These are phyloP conservation scores for Chloroclystis v-ata DNA, from an alignment of 2,888 invertebrate species.

Conservation along the genomic window DNA sequence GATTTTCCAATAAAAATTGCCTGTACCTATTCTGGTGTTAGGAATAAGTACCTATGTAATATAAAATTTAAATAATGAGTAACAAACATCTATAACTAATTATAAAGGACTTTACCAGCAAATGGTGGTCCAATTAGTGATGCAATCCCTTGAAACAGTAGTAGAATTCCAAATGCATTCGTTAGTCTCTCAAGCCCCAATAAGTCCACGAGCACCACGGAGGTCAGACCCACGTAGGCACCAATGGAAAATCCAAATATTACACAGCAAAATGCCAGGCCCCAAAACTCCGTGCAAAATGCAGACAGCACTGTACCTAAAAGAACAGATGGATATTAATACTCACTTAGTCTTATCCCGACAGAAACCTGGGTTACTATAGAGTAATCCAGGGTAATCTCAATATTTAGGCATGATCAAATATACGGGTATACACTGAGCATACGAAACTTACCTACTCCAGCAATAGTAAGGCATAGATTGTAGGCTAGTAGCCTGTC, in stretches of 20 bases:
- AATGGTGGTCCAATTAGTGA: slow-evolving; percentile 95
- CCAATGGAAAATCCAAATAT: slow-evolving; percentile 94
- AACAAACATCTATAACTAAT: too few species aligned
- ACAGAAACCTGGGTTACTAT: too few species aligned
- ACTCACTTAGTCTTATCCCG: too few species aligned
- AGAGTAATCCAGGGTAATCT: too few species aligned
- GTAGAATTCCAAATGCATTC: slow-evolving; percentile 95
- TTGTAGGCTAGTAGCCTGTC: slow-evolving; percentile 95
- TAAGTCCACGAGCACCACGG: slow-evolving; percentile 95
- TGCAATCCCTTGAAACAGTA: slow-evolving; percentile 96
- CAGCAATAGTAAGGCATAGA: slow-evolving; percentile 90
- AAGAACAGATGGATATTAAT: too few species aligned
- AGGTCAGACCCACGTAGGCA: slow-evolving; percentile 97
- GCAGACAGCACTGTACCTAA: slow-evolving; percentile 85
- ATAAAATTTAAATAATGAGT: too few species aligned
- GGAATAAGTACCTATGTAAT: too few species aligned
- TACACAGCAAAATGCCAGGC: slow-evolving; percentile 86
- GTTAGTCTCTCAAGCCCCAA: slow-evolving; percentile 94
- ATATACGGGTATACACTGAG: too few species aligned
- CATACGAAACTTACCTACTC: slow-evolving; percentile 83
- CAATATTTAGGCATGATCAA: too few species aligned
- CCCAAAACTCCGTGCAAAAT: slow-evolving; percentile 83
- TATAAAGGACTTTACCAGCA: slow-evolving; percentile 83
- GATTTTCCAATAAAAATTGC: too few species aligned
- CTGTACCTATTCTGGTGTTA: too few species aligned